These are phyloP conservation scores for Drosophila simulans DNA, from an alignment of 1,140 invertebrate species.

Conservation along the genomic window DNA sequence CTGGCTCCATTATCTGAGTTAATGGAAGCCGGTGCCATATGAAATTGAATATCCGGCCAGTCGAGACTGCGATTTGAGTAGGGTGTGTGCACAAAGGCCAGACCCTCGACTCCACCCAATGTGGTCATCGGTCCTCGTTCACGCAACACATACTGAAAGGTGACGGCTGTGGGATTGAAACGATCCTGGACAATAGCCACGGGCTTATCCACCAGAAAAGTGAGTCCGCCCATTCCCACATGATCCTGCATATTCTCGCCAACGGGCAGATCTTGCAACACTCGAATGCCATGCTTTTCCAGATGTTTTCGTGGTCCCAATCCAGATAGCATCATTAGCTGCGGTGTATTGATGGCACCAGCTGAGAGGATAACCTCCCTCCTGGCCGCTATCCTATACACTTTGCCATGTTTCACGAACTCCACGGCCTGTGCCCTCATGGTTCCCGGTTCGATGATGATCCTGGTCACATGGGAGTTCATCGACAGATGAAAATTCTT, in stretches of 20 bases:
- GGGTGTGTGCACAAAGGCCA: conserved; percentile 93
- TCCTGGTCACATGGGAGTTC: conserved; percentile 90
- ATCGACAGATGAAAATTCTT: conserved; percentile 92
- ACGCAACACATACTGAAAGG: conserved; percentile 91
- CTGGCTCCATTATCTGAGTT: conserved; percentile 91
- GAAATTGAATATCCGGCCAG: conserved; percentile 94
- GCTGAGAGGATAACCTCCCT: conserved; percentile 93
- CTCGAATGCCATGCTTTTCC: conserved; percentile 88
- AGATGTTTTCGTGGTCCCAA: conserved; percentile 92
- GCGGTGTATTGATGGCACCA: conserved; percentile 92
- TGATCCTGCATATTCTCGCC: conserved; percentile 93
- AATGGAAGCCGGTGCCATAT: conserved; percentile 94
- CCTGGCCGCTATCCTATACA: conserved; percentile 88
- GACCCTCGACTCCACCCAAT: conserved; percentile 92
- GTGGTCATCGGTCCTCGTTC: conserved; percentile 93
- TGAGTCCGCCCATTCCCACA: conserved; percentile 92
- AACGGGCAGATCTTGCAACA: conserved; percentile 90
- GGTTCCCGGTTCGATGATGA: conserved; percentile 89
- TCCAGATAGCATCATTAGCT: conserved; percentile 94
- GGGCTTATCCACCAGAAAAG: conserved; percentile 91
- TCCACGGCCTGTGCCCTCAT: conserved; percentile 91
- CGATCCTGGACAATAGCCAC: conserved; percentile 91
- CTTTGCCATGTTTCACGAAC: conserved; percentile 89
- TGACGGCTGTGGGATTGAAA: conserved; percentile 90
- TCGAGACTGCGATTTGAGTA: conserved; percentile 90